Evolutionary conservation across 2,888 invertebrate species (phyloP), one percentile per base, ranked within the genome.

Genomic region (Gastrophysa polygoni): DNA sequence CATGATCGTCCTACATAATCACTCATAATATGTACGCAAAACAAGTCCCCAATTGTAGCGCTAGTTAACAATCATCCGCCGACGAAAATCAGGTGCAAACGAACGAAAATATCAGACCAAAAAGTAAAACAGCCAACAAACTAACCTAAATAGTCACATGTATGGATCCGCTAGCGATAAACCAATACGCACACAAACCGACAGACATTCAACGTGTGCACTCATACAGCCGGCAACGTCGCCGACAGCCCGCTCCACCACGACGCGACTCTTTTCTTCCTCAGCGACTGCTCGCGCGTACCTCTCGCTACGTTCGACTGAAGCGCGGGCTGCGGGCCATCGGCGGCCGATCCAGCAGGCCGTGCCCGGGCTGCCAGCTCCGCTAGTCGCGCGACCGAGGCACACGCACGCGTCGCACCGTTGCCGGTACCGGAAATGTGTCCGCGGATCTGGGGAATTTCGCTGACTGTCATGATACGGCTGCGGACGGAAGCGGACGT

Each of bases 131-230:
- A 57, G n/a, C 24, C 59, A 49, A 64, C 50, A 69, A 70, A 72
- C 71, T 72, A 72, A 72, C 71, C 71, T 70, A 70, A 66, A 71
- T 69, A 67, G 65, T 69, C 71, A 71, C 71, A 71, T 69, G 69
- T 67, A 63, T 61, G 49, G 47, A 61, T 63, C 61, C 34, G 38
- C 52, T 21, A 52, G 21, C 34, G 38, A 21, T 24, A 48, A 20
- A 52, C 21, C 21, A 38, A 54, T 43, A 54, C 43, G 28, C 54
- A 54, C 54, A 24, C 52, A 14, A 16, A 21, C 28, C 10, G 10
- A 14, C 38, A 38, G 14, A 38, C 38, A 38, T 38, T 38, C 11
- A 14, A 38, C 38, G 14, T 38, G 32, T 32, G n/a, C 38, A 38
- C 38, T 8, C 3, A 38, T 11, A 6, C n/a, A 10, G 10, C 38